Conservation (phyloP, 2,797 vertebrate genomes). For the Cossypha niveicapilla region DNA sequence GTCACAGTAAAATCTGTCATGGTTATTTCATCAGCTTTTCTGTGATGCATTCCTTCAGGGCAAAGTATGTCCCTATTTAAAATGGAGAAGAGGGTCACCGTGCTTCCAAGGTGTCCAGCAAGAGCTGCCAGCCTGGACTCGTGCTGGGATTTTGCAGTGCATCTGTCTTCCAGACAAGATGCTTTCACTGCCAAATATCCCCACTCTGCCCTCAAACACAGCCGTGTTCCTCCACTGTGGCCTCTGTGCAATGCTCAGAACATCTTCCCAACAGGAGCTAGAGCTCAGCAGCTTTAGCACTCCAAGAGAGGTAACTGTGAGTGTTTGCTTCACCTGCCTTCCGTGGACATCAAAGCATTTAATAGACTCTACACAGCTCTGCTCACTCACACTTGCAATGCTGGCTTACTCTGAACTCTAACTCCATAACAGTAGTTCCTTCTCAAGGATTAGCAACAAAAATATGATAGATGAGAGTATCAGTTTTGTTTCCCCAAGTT, state of each 20-base stretch:
- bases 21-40: neutral
- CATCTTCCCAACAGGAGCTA: neutral
- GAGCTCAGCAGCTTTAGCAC: neutral
- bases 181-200: neutral
- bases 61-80: neutral
- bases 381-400: neutral
- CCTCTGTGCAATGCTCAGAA: neutral
- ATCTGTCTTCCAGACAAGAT: neutral
- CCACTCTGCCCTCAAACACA: rapidly evolving
- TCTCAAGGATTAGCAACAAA: neutral
- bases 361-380: neutral
- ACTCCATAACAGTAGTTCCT: neutral
- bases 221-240: rapidly evolving
- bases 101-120: neutral
- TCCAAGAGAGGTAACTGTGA: neutral
- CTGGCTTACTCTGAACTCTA: neutral
- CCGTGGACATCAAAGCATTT: neutral
- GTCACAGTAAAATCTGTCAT: neutral
- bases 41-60: neutral
- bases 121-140: neutral
- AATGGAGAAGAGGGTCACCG: neutral
- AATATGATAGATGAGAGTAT: neutral
- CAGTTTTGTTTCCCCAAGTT: neutral
- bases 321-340: neutral
- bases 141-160: rapidly evolving